phyloP scores from a whole-genome alignment of 2,113 vertebrate species.

The Parus major region DNA sequence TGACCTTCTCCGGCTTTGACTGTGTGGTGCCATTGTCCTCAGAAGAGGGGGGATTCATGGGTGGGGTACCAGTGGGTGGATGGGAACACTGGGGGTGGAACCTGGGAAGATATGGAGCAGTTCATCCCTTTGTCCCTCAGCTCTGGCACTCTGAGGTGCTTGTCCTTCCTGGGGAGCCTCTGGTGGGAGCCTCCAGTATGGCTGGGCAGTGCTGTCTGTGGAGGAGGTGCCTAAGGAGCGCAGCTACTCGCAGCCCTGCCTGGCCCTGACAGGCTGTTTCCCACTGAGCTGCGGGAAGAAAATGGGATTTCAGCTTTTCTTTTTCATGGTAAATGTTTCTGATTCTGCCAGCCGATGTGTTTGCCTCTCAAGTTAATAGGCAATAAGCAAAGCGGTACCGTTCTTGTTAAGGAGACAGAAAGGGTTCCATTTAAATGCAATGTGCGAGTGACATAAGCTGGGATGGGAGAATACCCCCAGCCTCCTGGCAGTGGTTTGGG shows the following conservation, averaged over 20 bases:
- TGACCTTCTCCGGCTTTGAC: background rate
- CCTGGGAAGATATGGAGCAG: background rate
- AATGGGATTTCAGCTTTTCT: conserved; percentile 58
- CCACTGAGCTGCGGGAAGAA: background rate
- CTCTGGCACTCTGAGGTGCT: background rate
- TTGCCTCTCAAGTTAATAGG: conserved; percentile 63
- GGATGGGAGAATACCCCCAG: background rate
- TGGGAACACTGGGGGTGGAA: background rate
- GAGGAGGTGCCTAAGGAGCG: rapidly evolving
- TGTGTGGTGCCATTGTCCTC: background rate
- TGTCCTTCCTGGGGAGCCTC: background rate
- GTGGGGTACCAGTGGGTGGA: background rate
- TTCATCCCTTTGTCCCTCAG: background rate
- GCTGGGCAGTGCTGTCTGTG: background rate
- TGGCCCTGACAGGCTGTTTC: conserved; percentile 25
- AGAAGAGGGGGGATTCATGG: background rate
- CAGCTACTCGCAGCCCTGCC: background rate
- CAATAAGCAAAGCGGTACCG: conserved; percentile 39
- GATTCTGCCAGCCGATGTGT: conserved; percentile 40
- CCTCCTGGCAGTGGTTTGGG: background rate
- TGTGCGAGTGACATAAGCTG: background rate
- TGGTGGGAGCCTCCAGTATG: background rate
- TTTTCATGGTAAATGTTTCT: conserved; percentile 57
- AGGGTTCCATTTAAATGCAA: conserved; percentile 13
- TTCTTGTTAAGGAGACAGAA: conserved; percentile 47